Conservation (phyloP, 1,140 invertebrate genomes). For the Aphaenogaster floridana region DNA sequence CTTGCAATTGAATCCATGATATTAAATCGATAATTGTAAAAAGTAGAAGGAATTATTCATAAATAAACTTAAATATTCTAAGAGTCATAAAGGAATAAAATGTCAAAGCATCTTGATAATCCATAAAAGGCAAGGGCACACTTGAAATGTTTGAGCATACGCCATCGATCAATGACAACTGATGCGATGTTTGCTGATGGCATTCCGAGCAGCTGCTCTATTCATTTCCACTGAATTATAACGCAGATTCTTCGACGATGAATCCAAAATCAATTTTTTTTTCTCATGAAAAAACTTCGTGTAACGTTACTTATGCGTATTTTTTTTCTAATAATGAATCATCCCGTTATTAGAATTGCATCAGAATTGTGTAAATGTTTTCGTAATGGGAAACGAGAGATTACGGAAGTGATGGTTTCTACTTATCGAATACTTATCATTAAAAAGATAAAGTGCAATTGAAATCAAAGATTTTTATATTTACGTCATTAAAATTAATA, state of each 20-base stretch:
- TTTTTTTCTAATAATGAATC: not conserved
- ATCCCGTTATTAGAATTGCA: not conserved
- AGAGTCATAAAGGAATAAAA: not conserved
- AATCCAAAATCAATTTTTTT: constrained; percentile 9
- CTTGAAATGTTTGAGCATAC: constrained; percentile 11
- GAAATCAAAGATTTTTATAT: constrained; percentile 1
- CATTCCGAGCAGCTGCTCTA: not conserved
- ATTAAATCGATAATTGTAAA: not conserved
- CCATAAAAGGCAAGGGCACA: constrained; percentile 9
- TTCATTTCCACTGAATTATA: constrained; percentile 26
- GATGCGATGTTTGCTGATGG: constrained; percentile 6
- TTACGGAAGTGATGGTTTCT: not conserved
- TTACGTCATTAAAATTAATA: not conserved
- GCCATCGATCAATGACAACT: constrained; percentile 41
- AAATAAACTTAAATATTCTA: not conserved
- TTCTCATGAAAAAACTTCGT: not conserved
- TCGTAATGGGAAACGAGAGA: not conserved
- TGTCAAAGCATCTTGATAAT: not conserved
- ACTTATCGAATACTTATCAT: not conserved
- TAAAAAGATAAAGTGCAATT: not conserved
- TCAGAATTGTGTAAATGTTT: not conserved
- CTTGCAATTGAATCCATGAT: not conserved
- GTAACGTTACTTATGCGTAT: not conserved
- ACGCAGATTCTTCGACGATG: not conserved
- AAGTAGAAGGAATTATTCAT: not conserved